These are phyloP conservation scores for Nothobranchius furzeri DNA, from an alignment of 2,113 vertebrate species.

Conservation along the genomic window DNA sequence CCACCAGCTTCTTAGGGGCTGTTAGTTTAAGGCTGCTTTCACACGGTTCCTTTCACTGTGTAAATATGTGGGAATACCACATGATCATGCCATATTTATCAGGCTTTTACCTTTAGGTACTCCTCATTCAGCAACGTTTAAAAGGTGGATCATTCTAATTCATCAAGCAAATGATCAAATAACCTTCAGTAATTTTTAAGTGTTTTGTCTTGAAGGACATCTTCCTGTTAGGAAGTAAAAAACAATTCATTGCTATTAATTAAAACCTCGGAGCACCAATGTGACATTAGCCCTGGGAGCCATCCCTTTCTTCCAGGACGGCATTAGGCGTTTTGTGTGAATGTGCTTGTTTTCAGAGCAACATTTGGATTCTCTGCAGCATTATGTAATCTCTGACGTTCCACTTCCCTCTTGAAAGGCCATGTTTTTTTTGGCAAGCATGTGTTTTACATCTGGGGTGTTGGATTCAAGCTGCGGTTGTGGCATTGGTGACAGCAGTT, in stretches of 20 bases:
- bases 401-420: constrained; percentile 64
- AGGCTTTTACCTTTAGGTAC: constrained; percentile 6
- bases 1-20: constrained; percentile 15
- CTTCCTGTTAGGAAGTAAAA: background rate
- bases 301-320: constrained; percentile 12
- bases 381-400: constrained; percentile 70
- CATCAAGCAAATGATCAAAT: no score
- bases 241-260: background rate
- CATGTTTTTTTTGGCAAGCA: constrained; percentile 54
- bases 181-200: background rate
- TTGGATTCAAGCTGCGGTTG: constrained; percentile 56
- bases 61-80: constrained; percentile 25
- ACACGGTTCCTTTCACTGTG: constrained; percentile 5
- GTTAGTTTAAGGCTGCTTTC: constrained; percentile 19
- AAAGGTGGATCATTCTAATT: background rate
- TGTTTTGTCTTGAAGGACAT: background rate
- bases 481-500: constrained; percentile 44
- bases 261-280: background rate
- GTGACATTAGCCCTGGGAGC: background rate
- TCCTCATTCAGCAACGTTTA: background rate
- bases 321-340: constrained; percentile 21
- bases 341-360: constrained; percentile 22
- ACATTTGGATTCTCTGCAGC: constrained; percentile 47
- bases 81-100: constrained; percentile 8
- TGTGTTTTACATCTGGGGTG: constrained; percentile 42